Base-by-base conservation (phyloP, 2,113 vertebrate genomes). In the Crotalus viridis region DNA sequence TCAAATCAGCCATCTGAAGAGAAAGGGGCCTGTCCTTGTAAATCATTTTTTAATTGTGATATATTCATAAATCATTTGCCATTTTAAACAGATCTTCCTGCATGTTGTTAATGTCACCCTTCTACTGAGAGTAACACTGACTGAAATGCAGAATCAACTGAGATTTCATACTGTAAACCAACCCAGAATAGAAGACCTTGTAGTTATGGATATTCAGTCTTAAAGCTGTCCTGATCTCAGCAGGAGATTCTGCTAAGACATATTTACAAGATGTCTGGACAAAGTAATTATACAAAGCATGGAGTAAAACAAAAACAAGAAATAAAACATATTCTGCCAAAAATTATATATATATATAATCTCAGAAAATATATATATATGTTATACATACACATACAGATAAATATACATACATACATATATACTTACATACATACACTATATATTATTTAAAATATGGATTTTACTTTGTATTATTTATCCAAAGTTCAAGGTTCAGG, bases 21-120 rank as follows among this genome's bases (percentile, higher is more conserved):
- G 89, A 94, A 7, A 89, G 5, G 0, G 61, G 43, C 48, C 59
- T 52, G 0, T 94, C 26, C 13, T 74, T 69, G 24, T 93, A 86
- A 90, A 90, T 96, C 90, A 74, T 15, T 19, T 87, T 64, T 81
- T 46, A 93, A 17, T 92, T 93, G 39, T 92, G 93, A 94, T 93
- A 94, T 95, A 93, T n/a, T 94, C 81, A 54, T 81, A 94, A 94
- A 93, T 88, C 94, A 64, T 89, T 86, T 90, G 10, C 64, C 92
- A 46, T 19, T 94, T 95, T 95, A 88, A 94, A 1, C 48, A 91
- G 1, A 8, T 90, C 39, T 81, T 93, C 91, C 55, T 92, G 33
- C 59, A 28, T 90, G 59, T 24, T 12, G 69, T 2, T 85, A 93
- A 92, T 55, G 89, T 93, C 43, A 86, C 39, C 28, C 61, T 61